A percentile compares a stretch with the other conserved stretches of the same genome.
Evolutionary conservation across 2,888 invertebrate genomes (phyloP).

Genomic region (Caenorhabditis uteleia): DNA sequence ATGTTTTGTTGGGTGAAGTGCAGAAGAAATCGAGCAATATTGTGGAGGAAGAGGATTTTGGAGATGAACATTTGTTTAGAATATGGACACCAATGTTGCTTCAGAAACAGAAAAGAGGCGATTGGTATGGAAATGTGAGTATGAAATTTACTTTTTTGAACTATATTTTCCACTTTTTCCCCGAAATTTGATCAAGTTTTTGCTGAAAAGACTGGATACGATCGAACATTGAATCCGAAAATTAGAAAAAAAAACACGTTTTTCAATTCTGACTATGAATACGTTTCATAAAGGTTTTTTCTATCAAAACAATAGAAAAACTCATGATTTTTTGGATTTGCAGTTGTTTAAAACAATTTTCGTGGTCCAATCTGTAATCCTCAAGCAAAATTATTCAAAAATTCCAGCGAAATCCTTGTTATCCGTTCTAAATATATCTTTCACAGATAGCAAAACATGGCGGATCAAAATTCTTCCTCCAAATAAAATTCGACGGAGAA

Average conservation of each 20-base stretch:
- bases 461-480: slow-evolving; percentile 55
- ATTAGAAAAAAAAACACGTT: too few species aligned
- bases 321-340: too few species aligned
- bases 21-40: not conserved
- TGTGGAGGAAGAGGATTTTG: not conserved
- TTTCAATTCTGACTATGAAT: too few species aligned
- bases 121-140: slow-evolving; percentile 37
- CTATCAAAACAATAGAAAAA: not conserved
- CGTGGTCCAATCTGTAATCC: too few species aligned
- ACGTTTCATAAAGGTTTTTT: too few species aligned
- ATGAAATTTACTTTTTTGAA: not conserved
- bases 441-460: slow-evolving; percentile 35
- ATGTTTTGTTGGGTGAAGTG: slow-evolving; percentile 15
- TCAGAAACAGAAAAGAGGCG: slow-evolving; percentile 29
- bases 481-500: slow-evolving; percentile 67
- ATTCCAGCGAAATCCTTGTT: not conserved
- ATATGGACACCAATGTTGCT: slow-evolving; percentile 42
- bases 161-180: not conserved
- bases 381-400: too few species aligned
- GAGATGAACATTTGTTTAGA: slow-evolving; percentile 37
- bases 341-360: too few species aligned
- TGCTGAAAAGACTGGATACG: too few species aligned
- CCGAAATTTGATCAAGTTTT: too few species aligned
- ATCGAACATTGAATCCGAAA: too few species aligned
- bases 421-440: too few species aligned